These are phyloP conservation scores for Motacilla tschutschensis DNA, from an alignment of 2,113 vertebrate species.

Conservation along the genomic window DNA sequence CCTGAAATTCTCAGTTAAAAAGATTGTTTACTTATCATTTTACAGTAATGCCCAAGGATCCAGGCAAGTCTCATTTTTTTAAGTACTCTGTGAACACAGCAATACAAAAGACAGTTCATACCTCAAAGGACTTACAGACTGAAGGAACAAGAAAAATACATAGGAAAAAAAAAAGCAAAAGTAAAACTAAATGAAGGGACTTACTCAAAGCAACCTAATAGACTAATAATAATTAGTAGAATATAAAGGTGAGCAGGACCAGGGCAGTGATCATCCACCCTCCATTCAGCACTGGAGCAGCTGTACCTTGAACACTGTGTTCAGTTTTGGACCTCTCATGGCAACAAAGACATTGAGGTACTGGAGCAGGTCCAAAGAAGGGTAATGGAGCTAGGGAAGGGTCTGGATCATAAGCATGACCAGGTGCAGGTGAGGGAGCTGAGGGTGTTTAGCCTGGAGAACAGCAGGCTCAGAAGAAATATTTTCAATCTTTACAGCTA, in stretches of 20 bases:
- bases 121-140: accelerated
- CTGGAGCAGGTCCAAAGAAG: background rate
- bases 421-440: background rate
- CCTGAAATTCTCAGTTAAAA: background rate
- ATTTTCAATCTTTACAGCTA: background rate
- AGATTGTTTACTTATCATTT: background rate
- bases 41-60: background rate
- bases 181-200: background rate
- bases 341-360: accelerated
- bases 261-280: accelerated
- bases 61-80: background rate
- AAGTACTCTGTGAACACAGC: background rate
- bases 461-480: background rate
- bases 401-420: background rate
- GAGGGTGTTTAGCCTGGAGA: background rate
- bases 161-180: background rate
- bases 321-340: background rate
- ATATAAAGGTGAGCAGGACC: background rate
- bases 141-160: background rate
- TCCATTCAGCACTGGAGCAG: accelerated
- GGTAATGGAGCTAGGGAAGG: accelerated
- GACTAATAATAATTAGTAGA: background rate
- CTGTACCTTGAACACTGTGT: background rate
- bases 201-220: background rate
- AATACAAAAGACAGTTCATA: background rate